A percentile compares a stretch with the other conserved stretches of the same genome.
These are phyloP conservation scores for Xyrichtys novacula DNA, from an alignment of 2,797 vertebrate genomes.

Conservation along the genomic window DNA sequence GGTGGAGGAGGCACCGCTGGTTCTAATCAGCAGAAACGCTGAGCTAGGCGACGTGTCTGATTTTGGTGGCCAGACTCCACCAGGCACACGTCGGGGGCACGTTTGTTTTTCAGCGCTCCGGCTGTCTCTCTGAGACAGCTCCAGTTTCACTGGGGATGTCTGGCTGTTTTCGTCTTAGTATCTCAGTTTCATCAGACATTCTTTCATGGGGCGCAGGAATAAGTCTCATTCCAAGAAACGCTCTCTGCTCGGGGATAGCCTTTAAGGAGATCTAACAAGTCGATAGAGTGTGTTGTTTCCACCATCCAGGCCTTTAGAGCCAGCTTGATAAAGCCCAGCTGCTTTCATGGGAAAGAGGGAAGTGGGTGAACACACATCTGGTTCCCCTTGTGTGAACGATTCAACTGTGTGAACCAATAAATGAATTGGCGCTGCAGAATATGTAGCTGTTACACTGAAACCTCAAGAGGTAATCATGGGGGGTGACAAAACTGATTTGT, in stretches of 20 bases:
- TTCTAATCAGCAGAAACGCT: conserved; percentile 83
- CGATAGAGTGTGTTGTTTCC: conserved; percentile 68
- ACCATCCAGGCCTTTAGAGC: conserved; percentile 81
- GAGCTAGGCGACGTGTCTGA: conserved; percentile 77
- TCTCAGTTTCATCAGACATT: conserved; percentile 76
- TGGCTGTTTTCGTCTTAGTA: conserved; percentile 77
- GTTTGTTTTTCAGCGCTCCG: conserved; percentile 71
- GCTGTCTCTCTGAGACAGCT: conserved; percentile 56
- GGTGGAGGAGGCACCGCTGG: conserved; percentile 62
- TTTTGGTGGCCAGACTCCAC: conserved; percentile 75
- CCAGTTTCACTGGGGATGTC: conserved; percentile 74
- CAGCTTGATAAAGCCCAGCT: conserved; percentile 60
- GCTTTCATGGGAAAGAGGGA: conserved; percentile 56
- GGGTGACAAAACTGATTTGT: conserved; percentile 40
- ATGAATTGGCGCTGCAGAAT: conserved; percentile 33
- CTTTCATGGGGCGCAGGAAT: conserved; percentile 55
- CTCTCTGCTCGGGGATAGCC: conserved; percentile 47
- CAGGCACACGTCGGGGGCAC: conserved; percentile 63
- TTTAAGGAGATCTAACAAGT: conserved; percentile 62
- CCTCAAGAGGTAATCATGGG: conserved; percentile 48
- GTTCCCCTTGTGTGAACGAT: conserved; percentile 55
- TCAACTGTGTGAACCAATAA: conserved; percentile 52
- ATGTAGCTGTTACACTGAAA: conserved; percentile 39
- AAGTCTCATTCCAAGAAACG: conserved; percentile 57
- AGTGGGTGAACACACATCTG: conserved; percentile 64